These are phyloP conservation scores for Drosophila tsacasi DNA, from an alignment of 1,140 invertebrate genomes.

Conservation along the genomic window DNA sequence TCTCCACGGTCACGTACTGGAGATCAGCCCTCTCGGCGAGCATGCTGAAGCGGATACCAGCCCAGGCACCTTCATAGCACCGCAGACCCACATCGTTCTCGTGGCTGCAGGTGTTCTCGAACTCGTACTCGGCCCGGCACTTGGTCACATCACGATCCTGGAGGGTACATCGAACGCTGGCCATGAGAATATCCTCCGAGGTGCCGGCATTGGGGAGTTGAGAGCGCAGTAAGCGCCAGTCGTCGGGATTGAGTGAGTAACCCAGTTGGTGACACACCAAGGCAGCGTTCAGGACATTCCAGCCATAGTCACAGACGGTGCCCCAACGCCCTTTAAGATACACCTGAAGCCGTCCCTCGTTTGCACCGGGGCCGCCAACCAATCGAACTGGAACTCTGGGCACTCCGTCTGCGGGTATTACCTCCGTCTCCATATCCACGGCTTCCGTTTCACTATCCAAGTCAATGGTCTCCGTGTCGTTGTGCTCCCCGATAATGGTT, in stretches of 20 bases:
- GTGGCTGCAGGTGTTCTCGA: conserved; percentile 96
- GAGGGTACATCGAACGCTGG: conserved; percentile 95
- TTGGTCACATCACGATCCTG: conserved; percentile 96
- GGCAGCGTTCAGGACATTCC: conserved; percentile 96
- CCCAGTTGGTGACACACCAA: conserved; percentile 98
- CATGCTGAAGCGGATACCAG: conserved; percentile 95
- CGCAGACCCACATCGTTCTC: conserved; percentile 94
- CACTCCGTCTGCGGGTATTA: conserved; percentile 86
- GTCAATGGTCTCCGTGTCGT: conserved; percentile 86
- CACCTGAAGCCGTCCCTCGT: conserved; percentile 93
- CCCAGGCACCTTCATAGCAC: conserved; percentile 96
- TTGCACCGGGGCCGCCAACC: conserved; percentile 90
- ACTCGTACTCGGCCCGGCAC: conserved; percentile 93
- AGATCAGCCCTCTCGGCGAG: conserved; percentile 94
- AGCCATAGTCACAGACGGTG: conserved; percentile 98
- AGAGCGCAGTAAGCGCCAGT: conserved; percentile 94
- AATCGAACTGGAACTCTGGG: conserved; percentile 90
- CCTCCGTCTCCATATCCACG: conserved; percentile 86
- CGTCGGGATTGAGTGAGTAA: conserved; percentile 95
- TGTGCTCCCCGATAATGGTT: conserved; percentile 86
- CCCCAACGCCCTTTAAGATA: conserved; percentile 95
- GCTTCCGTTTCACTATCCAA: conserved; percentile 84
- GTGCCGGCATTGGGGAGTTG: conserved; percentile 92
- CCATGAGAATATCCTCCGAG: conserved; percentile 91
- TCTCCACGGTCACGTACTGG: conserved; percentile 95